These are phyloP conservation scores for Pogona vitticeps DNA, from an alignment of 2,113 vertebrate species.

Conservation along the genomic window DNA sequence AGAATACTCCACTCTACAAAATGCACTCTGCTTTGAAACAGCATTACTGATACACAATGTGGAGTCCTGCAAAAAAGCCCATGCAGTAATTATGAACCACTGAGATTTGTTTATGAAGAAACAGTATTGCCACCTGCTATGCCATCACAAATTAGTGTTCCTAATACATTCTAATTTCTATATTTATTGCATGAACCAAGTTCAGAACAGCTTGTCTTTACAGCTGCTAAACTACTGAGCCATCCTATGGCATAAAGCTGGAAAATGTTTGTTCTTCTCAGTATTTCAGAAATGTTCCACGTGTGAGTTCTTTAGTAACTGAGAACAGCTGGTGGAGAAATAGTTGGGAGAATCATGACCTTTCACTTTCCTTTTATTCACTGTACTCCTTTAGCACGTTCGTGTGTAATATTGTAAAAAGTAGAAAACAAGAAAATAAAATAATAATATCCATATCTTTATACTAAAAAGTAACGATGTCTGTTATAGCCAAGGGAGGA, in stretches of 20 bases:
- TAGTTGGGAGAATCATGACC: neutral
- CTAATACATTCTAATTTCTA: slow-evolving; percentile 26
- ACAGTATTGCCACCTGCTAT: neutral
- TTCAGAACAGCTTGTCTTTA: slow-evolving; percentile 20
- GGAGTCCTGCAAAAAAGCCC: slow-evolving; percentile 20
- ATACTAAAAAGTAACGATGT: neutral
- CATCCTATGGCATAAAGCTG: neutral
- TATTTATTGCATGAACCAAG: slow-evolving; percentile 14
- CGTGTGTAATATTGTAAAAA: neutral
- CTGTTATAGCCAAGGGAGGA: neutral
- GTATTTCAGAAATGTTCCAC: slow-evolving; percentile 11
- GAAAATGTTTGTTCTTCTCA: neutral
- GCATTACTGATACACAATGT: slow-evolving; percentile 31
- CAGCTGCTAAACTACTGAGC: slow-evolving; percentile 1
- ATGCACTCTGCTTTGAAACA: slow-evolving; percentile 12
- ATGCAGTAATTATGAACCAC: slow-evolving; percentile 39
- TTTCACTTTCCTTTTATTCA: neutral
- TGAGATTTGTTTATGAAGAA: slow-evolving; percentile 28
- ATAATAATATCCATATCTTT: neutral
- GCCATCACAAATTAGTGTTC: neutral
- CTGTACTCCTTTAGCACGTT: slow-evolving; percentile 2
- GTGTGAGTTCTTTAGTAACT: neutral
- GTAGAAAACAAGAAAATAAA: neutral
- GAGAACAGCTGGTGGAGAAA: slow-evolving; percentile 8
- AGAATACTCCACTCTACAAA: slow-evolving; percentile 36